A percentile compares a stretch with the other conserved stretches of the same genome.
These are phyloP conservation scores for Dendrocincla tyrannina DNA, from an alignment of 2,797 vertebrate genomes.

Conservation along the genomic window DNA sequence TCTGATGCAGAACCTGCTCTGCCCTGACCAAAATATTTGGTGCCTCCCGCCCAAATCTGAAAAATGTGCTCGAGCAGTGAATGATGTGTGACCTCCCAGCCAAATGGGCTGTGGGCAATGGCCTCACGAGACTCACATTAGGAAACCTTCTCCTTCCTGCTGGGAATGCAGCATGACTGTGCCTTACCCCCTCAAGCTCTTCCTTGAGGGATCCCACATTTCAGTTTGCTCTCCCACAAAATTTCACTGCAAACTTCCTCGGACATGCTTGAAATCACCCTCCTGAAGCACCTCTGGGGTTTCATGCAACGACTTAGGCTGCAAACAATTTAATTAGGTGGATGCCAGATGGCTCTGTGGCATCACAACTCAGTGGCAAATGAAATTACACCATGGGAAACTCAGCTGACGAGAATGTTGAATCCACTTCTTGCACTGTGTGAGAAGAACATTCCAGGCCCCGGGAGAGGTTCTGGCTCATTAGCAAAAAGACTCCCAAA, in stretches of 20 bases:
- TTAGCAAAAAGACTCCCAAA: conserved; percentile 29
- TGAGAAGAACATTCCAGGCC: not conserved
- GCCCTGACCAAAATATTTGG: no score
- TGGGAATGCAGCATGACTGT: not conserved
- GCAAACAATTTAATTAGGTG: conserved; percentile 41
- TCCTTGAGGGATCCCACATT: not conserved
- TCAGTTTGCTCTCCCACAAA: not conserved
- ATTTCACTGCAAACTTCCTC: not conserved
- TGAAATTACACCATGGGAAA: conserved; percentile 20
- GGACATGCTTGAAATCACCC: not conserved
- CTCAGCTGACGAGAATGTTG: not conserved
- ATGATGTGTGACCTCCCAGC: no score
- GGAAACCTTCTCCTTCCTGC: not conserved
- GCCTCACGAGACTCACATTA: not conserved
- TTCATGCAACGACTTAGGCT: not conserved
- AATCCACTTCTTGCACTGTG: not conserved
- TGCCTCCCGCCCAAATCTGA: no score
- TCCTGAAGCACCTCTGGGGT: not conserved
- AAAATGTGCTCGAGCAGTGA: no score
- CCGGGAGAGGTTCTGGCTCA: conserved; percentile 24
- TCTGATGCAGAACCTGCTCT: no score
- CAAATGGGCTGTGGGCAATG: not conserved
- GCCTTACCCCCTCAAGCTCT: not conserved
- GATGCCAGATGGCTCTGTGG: conserved; percentile 1
- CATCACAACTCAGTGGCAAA: not conserved